Evolutionary conservation across 2,797 vertebrate genomes (phyloP), one percentile per base, ranked within the genome.

Genomic region (Micromesistius poutassou): DNA sequence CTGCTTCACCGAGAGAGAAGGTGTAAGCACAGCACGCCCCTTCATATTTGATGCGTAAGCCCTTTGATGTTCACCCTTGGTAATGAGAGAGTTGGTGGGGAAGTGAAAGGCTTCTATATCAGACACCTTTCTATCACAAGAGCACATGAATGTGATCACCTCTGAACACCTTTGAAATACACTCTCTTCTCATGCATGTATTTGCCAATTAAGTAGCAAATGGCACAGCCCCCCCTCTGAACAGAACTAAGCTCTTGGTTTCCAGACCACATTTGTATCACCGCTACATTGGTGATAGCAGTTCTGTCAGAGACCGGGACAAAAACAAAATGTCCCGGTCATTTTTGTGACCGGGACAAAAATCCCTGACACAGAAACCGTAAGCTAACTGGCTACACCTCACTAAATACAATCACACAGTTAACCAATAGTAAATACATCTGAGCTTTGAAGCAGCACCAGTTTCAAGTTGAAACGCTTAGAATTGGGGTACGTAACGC

Each of bases 1-100:
- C 62, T 71, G 76, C 55, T 84, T 79, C 62, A n/a, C 80, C 66
- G 80, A 80, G 78, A 84, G 62, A 90, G 89, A 88, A 91, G 91
- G 90, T 92, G 90, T 90, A 86, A 74, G 81, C 86, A 68, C 84
- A 80, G 81, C 82, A 78, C 73, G 80, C 31, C 88, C 79, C 82
- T 93, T 86, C 90, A 92, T 92, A 91, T 92, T 93, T 91, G 77
- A 92, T 93, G 86, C 82, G 75, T 62, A 81, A 77, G 74, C 77
- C 82, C 87, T 93, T 91, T 92, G 89, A 92, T 87, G 88, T 90
- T 81, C 71, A 75, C 75, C 79, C 81, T 74, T 76, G 81, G 81
- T 81, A 72, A 72, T 50, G 77, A 77, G 79, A 79, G 86, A 81
- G 68, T 78, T 72, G 46, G 46, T 19, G 42, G 42, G 42, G 3